Base-by-base conservation (phyloP, 2,113 vertebrate species). In the Equus przewalskii region DNA sequence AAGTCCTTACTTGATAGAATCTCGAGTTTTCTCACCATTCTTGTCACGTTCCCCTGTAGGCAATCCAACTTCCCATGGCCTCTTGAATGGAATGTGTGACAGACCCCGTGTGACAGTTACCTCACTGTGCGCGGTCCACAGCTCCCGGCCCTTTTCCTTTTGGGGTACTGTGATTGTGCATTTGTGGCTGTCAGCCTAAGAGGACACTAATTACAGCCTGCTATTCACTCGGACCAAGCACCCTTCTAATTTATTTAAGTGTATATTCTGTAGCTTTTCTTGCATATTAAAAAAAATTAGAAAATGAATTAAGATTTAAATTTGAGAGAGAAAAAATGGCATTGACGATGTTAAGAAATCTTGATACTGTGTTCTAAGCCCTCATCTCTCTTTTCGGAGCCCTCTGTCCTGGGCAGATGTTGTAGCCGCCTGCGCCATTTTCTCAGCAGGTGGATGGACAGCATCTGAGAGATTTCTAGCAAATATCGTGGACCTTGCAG, bases 1-100 rank as follows among this genome's bases (percentile, higher is more conserved):
- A 69, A 62, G 28, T 44, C 49, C 26, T 6, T 3, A 49, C 60
- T 4, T 46, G 90, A 58, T 4, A 26, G 15, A 60, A 72, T 72
- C 24, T 33, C 67, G 44, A 28, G 22, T 49, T 36, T 64, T 44
- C 76, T n/a, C 36, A 16, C 44, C 19, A n/a, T 69, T 58, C 19
- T 9, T 12, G 19, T 30, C 5, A 19, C 19, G 1, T 51, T 62
- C 67, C 26, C 36, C 6, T 82, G 22, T 14, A 14, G n/a, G 28
- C 3, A 2, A 9, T 33, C 56, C 21, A 26, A 13, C 49, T 18
- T 28, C 10, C 30, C 54, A 4, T 67, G 8, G 22, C 51, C 54
- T 14, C 33, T 0, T 4, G 3, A 6, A 1, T 14, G 22, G 54
- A 5, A 36, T 22, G 5, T 14, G n/a, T 58, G 64, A n/a, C 89